These are phyloP conservation scores for Bucorvus abyssinicus DNA, from an alignment of 2,797 vertebrate genomes.

Conservation along the genomic window DNA sequence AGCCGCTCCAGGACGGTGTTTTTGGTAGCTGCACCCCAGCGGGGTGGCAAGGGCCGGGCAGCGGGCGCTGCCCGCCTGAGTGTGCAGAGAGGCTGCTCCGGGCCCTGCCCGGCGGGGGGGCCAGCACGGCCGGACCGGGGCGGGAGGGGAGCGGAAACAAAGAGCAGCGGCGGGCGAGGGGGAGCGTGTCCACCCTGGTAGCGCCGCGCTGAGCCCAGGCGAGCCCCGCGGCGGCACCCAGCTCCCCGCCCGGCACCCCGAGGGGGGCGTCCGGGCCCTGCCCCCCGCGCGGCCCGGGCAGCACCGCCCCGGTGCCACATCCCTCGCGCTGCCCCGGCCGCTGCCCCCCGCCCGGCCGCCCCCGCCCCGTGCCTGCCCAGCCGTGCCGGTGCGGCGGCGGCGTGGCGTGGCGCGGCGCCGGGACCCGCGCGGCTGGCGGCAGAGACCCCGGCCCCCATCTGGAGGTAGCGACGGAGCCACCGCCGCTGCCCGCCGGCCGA, in stretches of 20 bases:
- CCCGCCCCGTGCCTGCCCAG: constrained; percentile 33
- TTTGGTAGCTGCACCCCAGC: not conserved
- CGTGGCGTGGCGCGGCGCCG: not conserved
- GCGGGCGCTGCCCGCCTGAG: not conserved
- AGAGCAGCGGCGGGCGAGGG: not conserved
- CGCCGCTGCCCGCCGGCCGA: not conserved
- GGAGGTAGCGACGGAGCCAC: not conserved
- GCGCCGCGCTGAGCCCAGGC: not conserved
- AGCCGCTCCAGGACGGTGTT: fast-evolving
- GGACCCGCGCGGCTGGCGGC: not conserved
- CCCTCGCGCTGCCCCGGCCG: not conserved
- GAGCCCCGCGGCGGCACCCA: not conserved
- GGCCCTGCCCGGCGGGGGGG: not conserved
- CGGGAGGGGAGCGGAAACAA: not conserved
- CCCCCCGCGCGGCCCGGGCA: not conserved
- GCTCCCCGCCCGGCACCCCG: not conserved
- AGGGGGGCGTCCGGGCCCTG: not conserved
- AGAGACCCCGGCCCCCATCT: not conserved
- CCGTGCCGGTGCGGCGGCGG: constrained; percentile 8
- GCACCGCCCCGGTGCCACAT: constrained; percentile 30
- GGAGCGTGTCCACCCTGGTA: not conserved
- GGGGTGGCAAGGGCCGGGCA: not conserved
- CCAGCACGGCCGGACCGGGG: not conserved
- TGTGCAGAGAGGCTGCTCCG: not conserved
- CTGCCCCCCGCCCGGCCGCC: constrained; percentile 14